Evolutionary conservation across 2,888 invertebrate genomes (phyloP), one percentile per base, ranked within the genome.

Genomic region (Oeneis ivallda): DNA sequence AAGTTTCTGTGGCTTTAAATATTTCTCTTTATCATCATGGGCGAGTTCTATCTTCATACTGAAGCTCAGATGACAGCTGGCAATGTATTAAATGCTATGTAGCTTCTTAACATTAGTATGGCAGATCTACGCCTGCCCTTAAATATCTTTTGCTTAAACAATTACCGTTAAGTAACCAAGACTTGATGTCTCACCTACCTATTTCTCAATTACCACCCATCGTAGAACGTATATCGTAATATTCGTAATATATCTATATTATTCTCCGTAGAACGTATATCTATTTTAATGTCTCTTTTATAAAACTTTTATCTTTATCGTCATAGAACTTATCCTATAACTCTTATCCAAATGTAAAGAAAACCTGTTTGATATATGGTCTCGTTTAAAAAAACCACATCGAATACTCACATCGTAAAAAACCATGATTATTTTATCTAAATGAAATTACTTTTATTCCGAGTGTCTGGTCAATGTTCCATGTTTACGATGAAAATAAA

Each of bases 341-440:
- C 32, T 34, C 4, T 6, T 34, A 34, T 34, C 11, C 13, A 17
- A 49, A 49, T 11, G 15, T 6, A 34, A 11, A 59, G 34, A 59
- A 34, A 59, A 59, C 59, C 47, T 11, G 59, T 59, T 59, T 39
- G 41, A 58, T 11, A 15, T 37, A 50, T 66, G 62, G 62, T 43
- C 52, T 43, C 45, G 45, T 66, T 57, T 15, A 57, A 57, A 34
- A n/a, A 34, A 37, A 62, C 17, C 34, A 50, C 50, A 49, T 17
- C n/a, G 19, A 57, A 57, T 47, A n/a, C 39, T 41, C 26, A 32
- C 39, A 26, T 54, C 47, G 43, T 37, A 52, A 49, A 59, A 41
- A 52, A 50, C 57, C 66, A 66, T 50, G 50, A 49, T 56, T 56
- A 26, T 49, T 32, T 32, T 58, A 58, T 58, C 15, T 26, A 43